phyloP scores from a whole-genome alignment of 2,888 invertebrate genomes.

The Epinotia brunnichana region DNA sequence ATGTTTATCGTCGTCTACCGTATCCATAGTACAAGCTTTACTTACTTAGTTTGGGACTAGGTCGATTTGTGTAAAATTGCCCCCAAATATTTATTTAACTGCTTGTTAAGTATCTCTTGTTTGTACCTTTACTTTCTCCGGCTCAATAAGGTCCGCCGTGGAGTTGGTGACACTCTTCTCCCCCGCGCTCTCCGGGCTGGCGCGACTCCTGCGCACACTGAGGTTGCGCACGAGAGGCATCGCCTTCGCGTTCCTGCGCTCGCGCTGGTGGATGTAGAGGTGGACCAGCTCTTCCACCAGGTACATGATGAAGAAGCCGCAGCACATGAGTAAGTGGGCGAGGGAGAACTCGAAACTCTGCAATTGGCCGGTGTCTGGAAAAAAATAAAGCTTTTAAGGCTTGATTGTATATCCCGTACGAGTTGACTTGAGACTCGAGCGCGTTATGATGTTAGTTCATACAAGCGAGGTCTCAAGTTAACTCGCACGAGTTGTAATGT shows the following conservation, averaged over 20 bases:
- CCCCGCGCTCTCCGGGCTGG: slow-evolving; percentile 52
- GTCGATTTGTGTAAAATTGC: no score
- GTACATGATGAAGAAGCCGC: slow-evolving; percentile 90
- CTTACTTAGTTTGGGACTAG: no score
- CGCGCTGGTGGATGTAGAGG: slow-evolving; percentile 84
- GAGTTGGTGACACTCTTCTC: slow-evolving; percentile 72
- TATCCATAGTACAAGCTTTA: no score
- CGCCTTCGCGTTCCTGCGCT: slow-evolving; percentile 63
- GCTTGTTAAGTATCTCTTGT: not conserved
- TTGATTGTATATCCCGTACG: no score
- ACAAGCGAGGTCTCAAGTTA: no score
- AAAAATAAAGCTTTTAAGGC: slow-evolving; percentile 14
- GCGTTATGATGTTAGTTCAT: no score
- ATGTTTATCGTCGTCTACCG: no score
- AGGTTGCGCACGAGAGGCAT: slow-evolving; percentile 74
- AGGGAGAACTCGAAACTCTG: slow-evolving; percentile 84
- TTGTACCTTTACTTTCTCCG: slow-evolving; percentile 58
- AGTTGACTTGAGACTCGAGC: no score
- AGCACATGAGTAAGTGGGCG: slow-evolving; percentile 88
- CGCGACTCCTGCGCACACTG: slow-evolving; percentile 71
- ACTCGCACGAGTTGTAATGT: no score
- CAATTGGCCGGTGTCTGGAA: slow-evolving; percentile 69
- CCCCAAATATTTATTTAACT: no score
- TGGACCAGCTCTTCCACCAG: slow-evolving; percentile 92
- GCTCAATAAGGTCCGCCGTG: slow-evolving; percentile 75